These are phyloP conservation scores for Apodemia mormo DNA, from an alignment of 2,888 invertebrate genomes.

Conservation along the genomic window DNA sequence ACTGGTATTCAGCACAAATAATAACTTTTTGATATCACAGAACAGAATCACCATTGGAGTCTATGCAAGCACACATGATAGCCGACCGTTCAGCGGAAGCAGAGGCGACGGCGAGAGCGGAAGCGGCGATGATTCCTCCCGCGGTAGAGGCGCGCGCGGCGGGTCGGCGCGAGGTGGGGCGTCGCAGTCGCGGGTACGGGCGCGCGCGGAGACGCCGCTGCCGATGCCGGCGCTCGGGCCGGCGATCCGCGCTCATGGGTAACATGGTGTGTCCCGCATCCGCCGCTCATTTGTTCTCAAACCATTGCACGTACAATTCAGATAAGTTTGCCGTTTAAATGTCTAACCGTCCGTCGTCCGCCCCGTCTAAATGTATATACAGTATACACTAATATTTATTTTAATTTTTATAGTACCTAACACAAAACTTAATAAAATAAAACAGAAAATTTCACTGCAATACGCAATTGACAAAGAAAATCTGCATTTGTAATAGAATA, in stretches of 20 bases:
- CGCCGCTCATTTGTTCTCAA: slow-evolving; percentile 56
- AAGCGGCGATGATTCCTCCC: slow-evolving; percentile 40
- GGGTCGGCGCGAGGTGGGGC: slow-evolving; percentile 58
- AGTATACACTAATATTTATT: too few species aligned
- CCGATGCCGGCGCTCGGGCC: slow-evolving; percentile 72
- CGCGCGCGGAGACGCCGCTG: slow-evolving; percentile 62
- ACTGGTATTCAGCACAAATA: neutral
- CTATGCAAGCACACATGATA: slow-evolving; percentile 68
- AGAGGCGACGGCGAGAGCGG: slow-evolving; percentile 44
- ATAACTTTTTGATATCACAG: slow-evolving; percentile 40
- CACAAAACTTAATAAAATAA: too few species aligned
- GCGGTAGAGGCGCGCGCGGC: slow-evolving; percentile 36
- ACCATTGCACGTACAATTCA: neutral
- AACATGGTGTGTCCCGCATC: slow-evolving; percentile 75
- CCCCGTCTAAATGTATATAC: too few species aligned
- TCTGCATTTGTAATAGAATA: too few species aligned
- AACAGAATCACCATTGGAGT: slow-evolving; percentile 65
- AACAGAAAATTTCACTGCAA: too few species aligned
- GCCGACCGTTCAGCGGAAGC: slow-evolving; percentile 67
- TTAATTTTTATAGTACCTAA: too few species aligned
- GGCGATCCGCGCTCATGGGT: slow-evolving; percentile 74
- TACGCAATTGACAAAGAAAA: too few species aligned
- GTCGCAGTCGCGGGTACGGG: slow-evolving; percentile 67
- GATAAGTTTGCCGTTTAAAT: too few species aligned
- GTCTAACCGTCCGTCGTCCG: too few species aligned